Base-by-base conservation (phyloP, 2,888 invertebrate genomes). In the Cantharis rustica region DNA sequence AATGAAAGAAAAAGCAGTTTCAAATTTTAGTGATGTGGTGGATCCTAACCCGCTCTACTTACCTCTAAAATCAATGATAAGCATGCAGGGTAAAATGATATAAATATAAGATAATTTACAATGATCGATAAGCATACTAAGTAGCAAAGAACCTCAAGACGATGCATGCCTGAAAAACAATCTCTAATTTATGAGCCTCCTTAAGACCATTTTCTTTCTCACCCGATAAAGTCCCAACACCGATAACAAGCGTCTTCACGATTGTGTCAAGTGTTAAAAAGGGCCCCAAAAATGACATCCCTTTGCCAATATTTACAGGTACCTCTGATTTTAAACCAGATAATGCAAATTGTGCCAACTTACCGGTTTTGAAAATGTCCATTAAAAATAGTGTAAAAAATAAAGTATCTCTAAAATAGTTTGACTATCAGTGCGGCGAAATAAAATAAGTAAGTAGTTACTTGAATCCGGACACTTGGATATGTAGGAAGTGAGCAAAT, bases 11-110 rank as follows among this genome's bases (percentile, higher is more conserved):
- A n/a, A 47, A 4, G n/a, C n/a, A 47, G 47, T 7, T 13, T 0
- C 1, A n/a, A 47, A 47, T 7, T n/a, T n/a, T 13, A 13, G 1
- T 5, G 13, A 13, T 31, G 31, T 31, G 31, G 31, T 31, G 31
- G 13, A 3, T 5, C 31, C n/a, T 4, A 31, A n/a, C 5, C n/a
- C 1, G 7, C 13, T 47, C 1, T 83, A 81, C 90, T 90, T 88
- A 98, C 95, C 91, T 98, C 97, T 61, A 97, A 91, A 72, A 97
- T 95, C 23, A 98, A 90, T 10, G 98, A 96, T 64, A 98, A 90
- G 84, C 96, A 97, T 11, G 98, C 96, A 2, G 98, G 98, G 88
- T 97, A 98, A 86, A 98, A 96, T 0, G 97, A 96, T 91, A 98
- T 96, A 84, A 98, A 97, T 17, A 98, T 96, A 66, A 97, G 88